Percentiles rank a stretch among this genome's conserved stretches.
These are phyloP conservation scores for Conomelus anceps DNA, from an alignment of 2,888 invertebrate genomes.

Conservation along the genomic window DNA sequence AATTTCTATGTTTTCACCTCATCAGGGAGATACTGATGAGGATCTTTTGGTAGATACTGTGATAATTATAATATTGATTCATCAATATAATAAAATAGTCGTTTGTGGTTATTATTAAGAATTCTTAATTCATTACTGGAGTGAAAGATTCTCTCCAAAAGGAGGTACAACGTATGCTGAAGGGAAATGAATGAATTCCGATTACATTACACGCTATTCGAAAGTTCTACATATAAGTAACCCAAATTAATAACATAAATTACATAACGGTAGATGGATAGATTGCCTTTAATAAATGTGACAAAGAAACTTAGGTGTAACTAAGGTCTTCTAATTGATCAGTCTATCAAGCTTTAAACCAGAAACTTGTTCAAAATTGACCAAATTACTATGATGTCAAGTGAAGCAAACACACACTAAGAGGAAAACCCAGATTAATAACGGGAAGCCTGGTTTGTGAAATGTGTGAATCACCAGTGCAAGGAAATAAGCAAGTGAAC, in stretches of 20 bases:
- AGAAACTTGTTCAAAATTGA: background rate
- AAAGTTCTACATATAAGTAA: background rate
- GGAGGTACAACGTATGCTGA: too few relatives aligned
- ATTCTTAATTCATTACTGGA: too few relatives aligned
- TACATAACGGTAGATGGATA: background rate
- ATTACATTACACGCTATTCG: background rate
- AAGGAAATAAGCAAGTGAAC: background rate
- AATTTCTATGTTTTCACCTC: too few relatives aligned
- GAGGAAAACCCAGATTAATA: background rate
- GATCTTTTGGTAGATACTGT: too few relatives aligned
- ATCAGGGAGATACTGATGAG: too few relatives aligned
- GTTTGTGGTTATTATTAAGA: too few relatives aligned
- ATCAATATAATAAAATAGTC: too few relatives aligned
- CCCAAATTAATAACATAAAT: background rate
- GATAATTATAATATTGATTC: too few relatives aligned
- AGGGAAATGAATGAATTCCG: background rate
- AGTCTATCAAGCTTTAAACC: background rate
- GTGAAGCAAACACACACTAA: background rate
- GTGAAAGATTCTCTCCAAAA: too few relatives aligned
- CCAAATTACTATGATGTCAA: background rate
- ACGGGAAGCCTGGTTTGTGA: background rate
- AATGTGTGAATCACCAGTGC: background rate
- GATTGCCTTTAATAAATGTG: background rate
- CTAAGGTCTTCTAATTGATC: background rate
- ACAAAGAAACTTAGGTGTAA: background rate